These are phyloP conservation scores for Ictalurus furcatus DNA, from an alignment of 2,113 vertebrate genomes.

Conservation along the genomic window DNA sequence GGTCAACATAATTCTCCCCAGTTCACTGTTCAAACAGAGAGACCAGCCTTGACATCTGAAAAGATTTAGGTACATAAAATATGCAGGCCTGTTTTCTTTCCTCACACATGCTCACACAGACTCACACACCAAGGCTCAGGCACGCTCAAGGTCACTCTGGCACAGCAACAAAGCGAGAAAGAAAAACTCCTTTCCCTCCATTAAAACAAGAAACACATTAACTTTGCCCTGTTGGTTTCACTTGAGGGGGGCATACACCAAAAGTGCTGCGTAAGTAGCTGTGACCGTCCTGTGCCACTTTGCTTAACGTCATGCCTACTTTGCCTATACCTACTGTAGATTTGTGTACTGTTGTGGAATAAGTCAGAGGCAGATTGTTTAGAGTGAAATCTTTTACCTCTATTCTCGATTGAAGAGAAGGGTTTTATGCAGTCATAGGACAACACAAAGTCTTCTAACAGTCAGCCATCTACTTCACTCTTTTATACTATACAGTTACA, in stretches of 20 bases:
- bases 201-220: background rate
- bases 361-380: background rate
- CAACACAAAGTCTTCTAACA: background rate
- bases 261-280: background rate
- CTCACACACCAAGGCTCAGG: background rate
- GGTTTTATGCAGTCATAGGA: background rate
- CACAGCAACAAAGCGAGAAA: background rate
- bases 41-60: background rate
- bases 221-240: background rate
- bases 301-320: background rate
- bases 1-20: background rate
- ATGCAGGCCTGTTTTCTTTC: background rate
- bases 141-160: background rate
- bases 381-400: background rate
- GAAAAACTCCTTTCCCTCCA: background rate
- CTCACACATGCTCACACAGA: background rate
- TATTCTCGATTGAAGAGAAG: background rate
- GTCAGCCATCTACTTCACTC: background rate
- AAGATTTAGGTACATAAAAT: too few relatives aligned
- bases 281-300: background rate
- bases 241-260: background rate
- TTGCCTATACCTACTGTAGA: background rate
- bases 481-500: too few relatives aligned
- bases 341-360: background rate
- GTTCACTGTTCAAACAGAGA: background rate